A percentile compares a stretch with the other conserved stretches of the same genome.
phyloP scores from a whole-genome alignment of 2,888 invertebrate genomes.

The Trichopoda pennipes region DNA sequence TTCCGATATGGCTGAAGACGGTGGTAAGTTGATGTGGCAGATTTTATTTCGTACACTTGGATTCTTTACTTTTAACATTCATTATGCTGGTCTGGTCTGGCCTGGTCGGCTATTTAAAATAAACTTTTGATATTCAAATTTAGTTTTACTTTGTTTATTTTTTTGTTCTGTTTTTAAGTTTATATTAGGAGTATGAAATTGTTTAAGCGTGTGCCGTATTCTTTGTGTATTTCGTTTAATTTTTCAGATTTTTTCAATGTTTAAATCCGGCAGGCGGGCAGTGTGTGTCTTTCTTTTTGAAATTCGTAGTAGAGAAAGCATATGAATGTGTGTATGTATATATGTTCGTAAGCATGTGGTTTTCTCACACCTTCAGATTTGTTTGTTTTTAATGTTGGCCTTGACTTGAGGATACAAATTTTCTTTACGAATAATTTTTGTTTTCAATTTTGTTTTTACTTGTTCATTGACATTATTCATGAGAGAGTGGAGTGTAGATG shows the following conservation, averaged over 20 bases:
- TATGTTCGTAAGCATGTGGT: too few species aligned
- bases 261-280: conserved; percentile 5
- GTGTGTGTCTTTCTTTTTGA: background rate
- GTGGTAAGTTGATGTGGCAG: conserved; percentile 37
- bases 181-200: background rate
- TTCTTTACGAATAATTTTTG: conserved; percentile 17
- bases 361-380: conserved; percentile 54
- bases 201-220: conserved; percentile 31
- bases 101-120: too few species aligned
- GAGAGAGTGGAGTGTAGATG: background rate
- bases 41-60: background rate
- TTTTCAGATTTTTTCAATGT: background rate
- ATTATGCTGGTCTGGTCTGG: background rate
- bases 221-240: background rate
- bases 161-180: background rate
- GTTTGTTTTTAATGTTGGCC: conserved; percentile 44
- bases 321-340: too few species aligned
- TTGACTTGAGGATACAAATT: conserved; percentile 53
- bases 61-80: background rate
- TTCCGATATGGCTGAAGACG: conserved; percentile 21
- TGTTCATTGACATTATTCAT: background rate
- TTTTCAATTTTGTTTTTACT: conserved; percentile 7
- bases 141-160: background rate
- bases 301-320: conserved; percentile 19
- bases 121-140: too few species aligned